Base-by-base conservation (phyloP, 2,113 vertebrate genomes). In the Eptesicus fuscus region DNA sequence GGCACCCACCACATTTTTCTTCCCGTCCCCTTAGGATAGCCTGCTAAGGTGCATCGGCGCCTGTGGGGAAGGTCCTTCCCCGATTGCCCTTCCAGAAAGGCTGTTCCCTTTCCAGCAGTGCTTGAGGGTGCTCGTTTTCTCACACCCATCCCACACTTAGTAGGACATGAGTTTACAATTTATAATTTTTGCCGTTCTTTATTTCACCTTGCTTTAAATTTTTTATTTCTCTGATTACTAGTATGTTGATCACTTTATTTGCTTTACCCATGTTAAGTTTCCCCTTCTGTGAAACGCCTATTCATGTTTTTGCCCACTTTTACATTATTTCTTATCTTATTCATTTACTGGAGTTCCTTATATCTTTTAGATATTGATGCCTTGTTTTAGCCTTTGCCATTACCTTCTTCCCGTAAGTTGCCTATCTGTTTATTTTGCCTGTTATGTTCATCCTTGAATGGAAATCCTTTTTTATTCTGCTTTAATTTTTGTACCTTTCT, bases 401-500 rank as follows among this genome's bases (percentile, higher is more conserved):
- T 90, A 40, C 61, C 32, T 79, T 82, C 76, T 83, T 17, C 63
- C 53, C 74, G 0, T 91, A 77, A 71, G 40, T 93, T 70, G 77
- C 74, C 32, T 85, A 0, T 73, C 30, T 76, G 5, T 56, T 93
- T 9, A 53, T 96, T 73, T 65, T 92, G n/a, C 59, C 53, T 67
- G 8, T 79, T n/a, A 35, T 83, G 2, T 37, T 28, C 9, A 44
- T 84, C 65, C 89, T 77, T 92, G 42, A 92, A 42, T 22, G 51
- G 37, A 95, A 92, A 67, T 80, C 7, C 51, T 83, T 83, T 56
- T 78, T 74, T 83, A 79, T 76, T 56, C 32, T 77, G 88, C 69
- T 90, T 91, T 93, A 84, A 88, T 76, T 73, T 87, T 77, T 91
- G 17, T 67, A 69, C 30, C 20, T 95, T 93, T 85, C 82, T 82